Conservation (phyloP, 2,888 invertebrate genomes). For the Epinotia brunnichana region DNA sequence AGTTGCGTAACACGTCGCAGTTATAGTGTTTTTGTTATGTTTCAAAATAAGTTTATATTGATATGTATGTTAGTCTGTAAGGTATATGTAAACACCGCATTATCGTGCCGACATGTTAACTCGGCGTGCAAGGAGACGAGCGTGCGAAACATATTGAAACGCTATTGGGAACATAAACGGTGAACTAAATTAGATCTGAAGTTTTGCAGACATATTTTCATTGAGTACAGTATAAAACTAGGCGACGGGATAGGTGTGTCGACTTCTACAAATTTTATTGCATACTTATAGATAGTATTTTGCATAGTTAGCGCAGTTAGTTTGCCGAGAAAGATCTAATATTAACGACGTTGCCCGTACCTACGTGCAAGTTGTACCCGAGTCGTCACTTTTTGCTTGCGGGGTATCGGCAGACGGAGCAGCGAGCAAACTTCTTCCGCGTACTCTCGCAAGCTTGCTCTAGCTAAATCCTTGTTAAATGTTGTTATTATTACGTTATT, state of each 20-base stretch:
- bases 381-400: constrained; percentile 35
- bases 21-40: no score
- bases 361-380: constrained; percentile 32
- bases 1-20: no score
- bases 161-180: no score
- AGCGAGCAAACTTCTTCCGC: constrained; percentile 32
- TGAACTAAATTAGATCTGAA: no score
- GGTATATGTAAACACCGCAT: no score
- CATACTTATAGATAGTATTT: constrained; percentile 3
- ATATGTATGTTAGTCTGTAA: no score
- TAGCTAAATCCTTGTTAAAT: constrained; percentile 34
- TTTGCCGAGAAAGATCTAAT: constrained; percentile 27
- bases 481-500: constrained; percentile 23
- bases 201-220: no score
- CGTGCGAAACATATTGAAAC: no score
- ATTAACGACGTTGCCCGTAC: constrained; percentile 33
- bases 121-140: no score
- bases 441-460: constrained; percentile 22
- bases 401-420: constrained; percentile 25
- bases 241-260: not conserved
- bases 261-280: not conserved
- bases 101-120: no score
- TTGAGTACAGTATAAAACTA: no score
- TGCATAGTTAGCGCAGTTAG: constrained; percentile 9
- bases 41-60: no score